Percentiles rank a stretch among this genome's conserved stretches.
These are phyloP conservation scores for Rynchops niger DNA, from an alignment of 2,113 vertebrate species.

Conservation along the genomic window DNA sequence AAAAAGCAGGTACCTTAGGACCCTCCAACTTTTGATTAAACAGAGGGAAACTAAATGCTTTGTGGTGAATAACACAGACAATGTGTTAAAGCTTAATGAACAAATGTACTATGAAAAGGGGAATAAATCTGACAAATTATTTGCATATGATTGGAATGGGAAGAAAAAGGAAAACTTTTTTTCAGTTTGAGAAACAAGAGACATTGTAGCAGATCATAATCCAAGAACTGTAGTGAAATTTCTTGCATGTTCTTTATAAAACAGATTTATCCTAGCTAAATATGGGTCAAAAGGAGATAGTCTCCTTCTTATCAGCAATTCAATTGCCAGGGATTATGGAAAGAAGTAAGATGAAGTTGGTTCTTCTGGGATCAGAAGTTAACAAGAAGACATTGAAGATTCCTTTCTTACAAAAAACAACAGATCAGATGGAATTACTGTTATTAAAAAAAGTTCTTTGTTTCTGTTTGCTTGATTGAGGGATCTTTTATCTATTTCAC, in stretches of 20 bases:
- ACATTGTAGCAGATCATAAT: not conserved
- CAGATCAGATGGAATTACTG: not conserved
- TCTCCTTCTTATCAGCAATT: not conserved
- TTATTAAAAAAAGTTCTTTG: conserved; percentile 9
- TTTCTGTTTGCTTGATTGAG: not conserved
- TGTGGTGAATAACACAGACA: conserved; percentile 52
- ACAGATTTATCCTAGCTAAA: conserved; percentile 39
- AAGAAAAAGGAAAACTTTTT: not conserved
- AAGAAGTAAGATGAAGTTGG: conserved; percentile 24
- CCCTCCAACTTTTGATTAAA: conserved; percentile 67
- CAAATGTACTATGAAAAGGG: conserved; percentile 48
- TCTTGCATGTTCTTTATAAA: not conserved
- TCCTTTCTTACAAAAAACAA: not conserved
- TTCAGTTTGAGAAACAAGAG: not conserved
- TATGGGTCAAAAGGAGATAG: conserved; percentile 47
- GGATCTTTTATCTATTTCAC: not conserved
- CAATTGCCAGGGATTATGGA: conserved; percentile 18
- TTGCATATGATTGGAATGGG: conserved; percentile 24
- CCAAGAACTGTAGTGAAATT: conserved; percentile 19
- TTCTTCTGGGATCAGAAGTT: conserved; percentile 39
- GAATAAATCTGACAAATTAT: conserved; percentile 55
- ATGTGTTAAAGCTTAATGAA: conserved; percentile 62
- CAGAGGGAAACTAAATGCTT: conserved; percentile 43
- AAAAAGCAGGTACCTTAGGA: conserved; percentile 63
- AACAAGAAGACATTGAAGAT: not conserved